Evolutionary conservation across 2,888 invertebrate species (phyloP).

Genomic region (Drosophila paracracens): DNA sequence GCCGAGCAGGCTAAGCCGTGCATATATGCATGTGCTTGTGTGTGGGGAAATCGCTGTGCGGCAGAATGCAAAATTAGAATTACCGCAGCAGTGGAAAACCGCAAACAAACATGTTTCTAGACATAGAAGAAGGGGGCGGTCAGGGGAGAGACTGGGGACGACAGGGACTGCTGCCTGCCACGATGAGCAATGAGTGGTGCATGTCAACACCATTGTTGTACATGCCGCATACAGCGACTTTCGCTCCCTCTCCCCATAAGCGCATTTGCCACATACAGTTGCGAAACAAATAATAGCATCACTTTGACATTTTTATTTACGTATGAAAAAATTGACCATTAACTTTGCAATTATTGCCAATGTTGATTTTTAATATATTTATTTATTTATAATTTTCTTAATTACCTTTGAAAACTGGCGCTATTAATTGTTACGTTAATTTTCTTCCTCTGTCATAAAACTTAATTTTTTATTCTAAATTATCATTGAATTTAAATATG

Average conservation of each 20-base stretch:
- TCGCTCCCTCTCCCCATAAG: conserved; percentile 31
- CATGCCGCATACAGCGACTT: conserved; percentile 35
- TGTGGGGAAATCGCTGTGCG: conserved; percentile 37
- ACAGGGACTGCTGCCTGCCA: conserved; percentile 10
- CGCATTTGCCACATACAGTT: conserved; percentile 63
- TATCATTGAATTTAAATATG: not conserved
- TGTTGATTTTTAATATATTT: conserved; percentile 15
- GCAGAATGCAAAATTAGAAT: conserved; percentile 59
- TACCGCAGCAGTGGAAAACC: conserved; percentile 44
- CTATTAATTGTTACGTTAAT: no score
- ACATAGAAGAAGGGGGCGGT: not conserved
- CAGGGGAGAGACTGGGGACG: not conserved
- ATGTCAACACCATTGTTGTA: conserved; percentile 67
- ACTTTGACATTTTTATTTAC: not conserved
- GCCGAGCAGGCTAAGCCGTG: conserved; percentile 24
- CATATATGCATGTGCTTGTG: conserved; percentile 11
- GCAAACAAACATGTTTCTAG: conserved; percentile 33
- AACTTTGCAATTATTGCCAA: conserved; percentile 24
- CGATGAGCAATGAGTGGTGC: conserved; percentile 43
- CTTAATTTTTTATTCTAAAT: not conserved
- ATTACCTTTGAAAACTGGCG: not conserved
- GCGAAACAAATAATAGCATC: conserved; percentile 31
- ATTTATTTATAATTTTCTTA: not conserved
- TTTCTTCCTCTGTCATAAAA: not conserved
- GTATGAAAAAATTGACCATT: not conserved